Evolutionary conservation across 1,140 invertebrate species (phyloP), one percentile per base, ranked within the genome.

Genomic region (Epicauta chinensis): DNA sequence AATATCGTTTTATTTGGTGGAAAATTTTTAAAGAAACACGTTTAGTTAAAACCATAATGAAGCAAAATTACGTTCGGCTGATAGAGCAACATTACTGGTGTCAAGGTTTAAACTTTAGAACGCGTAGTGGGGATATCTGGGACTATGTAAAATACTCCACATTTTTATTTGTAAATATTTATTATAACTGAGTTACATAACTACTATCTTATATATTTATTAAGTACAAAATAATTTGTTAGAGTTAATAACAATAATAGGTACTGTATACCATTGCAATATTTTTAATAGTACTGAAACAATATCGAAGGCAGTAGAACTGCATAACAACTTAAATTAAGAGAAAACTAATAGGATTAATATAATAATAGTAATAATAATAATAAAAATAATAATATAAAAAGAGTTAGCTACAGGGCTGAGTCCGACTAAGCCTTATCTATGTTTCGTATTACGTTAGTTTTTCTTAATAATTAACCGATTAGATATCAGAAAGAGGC

Each of bases 161-260:
- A n/a, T n/a, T n/a, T n/a, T n/a, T 54, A 48, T 48, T 38, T 47
- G 48, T 44, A 54, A 54, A 54, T 54, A 54, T 54, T 54, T 54
- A 54, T 48, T 54, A 34, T 48, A 54, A 54, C 52, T 43, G 52
- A 48, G 36, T 43, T 47, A 54, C 37, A 48, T 46, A 54, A 47
- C 39, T 47, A 40, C 35, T 39, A 31, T 35, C 17, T 51, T 42
- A 35, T 39, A 32, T 53, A 40, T 37, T 38, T 29, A 49, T 11
- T 53, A 53, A 37, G 51, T 53, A 53, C 42, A 53, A 53, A 53
- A 53, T 53, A 53, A 53, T 41, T 53, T 53, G 45, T 32, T 36
- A 46, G 39, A 40, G 39, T 35, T 32, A 44, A 38, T 52, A 52
- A 52, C 41, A 52, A 52, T 17, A 37, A 52, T 52, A 52, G 32